phyloP scores from a whole-genome alignment of 2,888 invertebrate species.

The Scrobipalpa atriplicella region DNA sequence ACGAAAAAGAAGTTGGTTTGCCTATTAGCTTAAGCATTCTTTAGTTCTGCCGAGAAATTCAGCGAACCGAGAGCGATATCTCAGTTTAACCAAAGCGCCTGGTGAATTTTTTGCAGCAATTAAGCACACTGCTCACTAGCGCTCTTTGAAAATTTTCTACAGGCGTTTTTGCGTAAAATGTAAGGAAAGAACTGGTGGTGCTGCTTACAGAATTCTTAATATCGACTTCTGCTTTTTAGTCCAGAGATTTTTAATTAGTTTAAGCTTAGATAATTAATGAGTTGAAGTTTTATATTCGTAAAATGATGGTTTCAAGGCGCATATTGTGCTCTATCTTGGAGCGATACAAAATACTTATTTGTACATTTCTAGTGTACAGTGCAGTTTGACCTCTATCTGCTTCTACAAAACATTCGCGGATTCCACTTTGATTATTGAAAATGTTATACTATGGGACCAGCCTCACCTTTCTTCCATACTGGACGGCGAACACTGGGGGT shows the following conservation, averaged over 20 bases:
- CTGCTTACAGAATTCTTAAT: conserved; percentile 19
- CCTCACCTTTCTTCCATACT: no score
- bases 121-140: conserved; percentile 16
- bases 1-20: no score
- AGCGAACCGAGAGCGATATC: background rate
- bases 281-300: background rate
- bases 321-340: no score
- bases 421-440: no score
- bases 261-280: conserved; percentile 3
- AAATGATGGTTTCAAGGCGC: no score
- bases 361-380: no score
- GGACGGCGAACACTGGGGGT: no score
- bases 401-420: no score
- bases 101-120: conserved; percentile 19
- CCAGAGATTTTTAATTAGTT: conserved; percentile 17
- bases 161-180: conserved; percentile 14
- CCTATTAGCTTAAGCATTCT: background rate
- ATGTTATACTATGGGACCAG: no score
- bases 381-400: no score
- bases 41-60: background rate
- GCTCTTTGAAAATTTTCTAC: conserved; percentile 13
- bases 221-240: conserved; percentile 16
- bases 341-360: no score
- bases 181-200: conserved; percentile 4
- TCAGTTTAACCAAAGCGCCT: conserved; percentile 6